Evolutionary conservation across 2,113 vertebrate species (phyloP).

Genomic region (Prietella phreatophila): DNA sequence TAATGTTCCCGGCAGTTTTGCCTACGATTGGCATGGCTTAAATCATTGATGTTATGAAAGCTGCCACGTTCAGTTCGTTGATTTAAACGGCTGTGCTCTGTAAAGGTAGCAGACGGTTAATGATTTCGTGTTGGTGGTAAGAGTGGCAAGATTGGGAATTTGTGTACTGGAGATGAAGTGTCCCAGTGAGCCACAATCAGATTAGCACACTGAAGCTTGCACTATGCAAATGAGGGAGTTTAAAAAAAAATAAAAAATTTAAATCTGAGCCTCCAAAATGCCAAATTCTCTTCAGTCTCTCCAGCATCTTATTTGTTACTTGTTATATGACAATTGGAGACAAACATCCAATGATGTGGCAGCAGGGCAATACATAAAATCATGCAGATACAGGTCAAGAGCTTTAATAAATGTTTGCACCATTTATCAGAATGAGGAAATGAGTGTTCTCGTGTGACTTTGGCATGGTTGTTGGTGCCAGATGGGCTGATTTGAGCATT

Average conservation of each 20-base stretch:
- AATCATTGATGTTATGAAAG: conserved; percentile 14
- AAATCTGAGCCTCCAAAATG: conserved; percentile 15
- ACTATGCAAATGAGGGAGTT: conserved; percentile 13
- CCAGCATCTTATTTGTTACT: background rate
- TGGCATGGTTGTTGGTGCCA: background rate
- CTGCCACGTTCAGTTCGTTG: background rate
- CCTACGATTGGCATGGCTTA: background rate
- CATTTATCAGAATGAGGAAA: background rate
- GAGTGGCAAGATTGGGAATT: background rate
- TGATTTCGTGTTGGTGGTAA: conserved; percentile 17
- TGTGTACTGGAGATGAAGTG: background rate
- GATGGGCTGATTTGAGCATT: background rate
- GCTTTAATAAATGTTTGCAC: background rate
- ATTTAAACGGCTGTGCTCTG: conserved; percentile 19
- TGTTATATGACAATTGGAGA: background rate
- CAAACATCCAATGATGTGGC: background rate
- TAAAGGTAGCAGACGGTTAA: conserved; percentile 31
- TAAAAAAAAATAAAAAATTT: background rate
- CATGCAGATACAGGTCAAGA: background rate
- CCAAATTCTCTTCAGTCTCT: background rate
- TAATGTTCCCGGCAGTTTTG: conserved; percentile 19
- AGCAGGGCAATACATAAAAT: background rate
- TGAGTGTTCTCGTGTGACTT: background rate
- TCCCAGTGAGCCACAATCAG: conserved; percentile 3
- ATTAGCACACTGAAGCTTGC: conserved; percentile 18